Evolutionary conservation across 2,797 vertebrate genomes (phyloP).

Genomic region (Liasis olivaceus): DNA sequence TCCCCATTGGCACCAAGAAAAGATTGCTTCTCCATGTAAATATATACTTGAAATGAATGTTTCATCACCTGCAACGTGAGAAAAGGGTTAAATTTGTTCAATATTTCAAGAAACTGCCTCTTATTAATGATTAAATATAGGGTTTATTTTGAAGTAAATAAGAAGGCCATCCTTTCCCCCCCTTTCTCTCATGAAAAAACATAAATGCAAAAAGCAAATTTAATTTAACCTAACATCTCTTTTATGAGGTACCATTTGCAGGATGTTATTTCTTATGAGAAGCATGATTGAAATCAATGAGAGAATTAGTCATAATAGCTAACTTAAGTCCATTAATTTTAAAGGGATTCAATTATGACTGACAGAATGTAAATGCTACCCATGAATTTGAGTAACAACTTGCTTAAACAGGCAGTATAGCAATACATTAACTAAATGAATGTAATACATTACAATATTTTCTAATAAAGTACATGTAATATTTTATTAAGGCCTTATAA

Average conservation of each 20-base stretch:
- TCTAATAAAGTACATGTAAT: not conserved
- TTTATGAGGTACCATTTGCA: not conserved
- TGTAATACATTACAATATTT: not conserved
- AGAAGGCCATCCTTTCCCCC: not conserved
- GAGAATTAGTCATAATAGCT: not conserved
- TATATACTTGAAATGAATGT: not conserved
- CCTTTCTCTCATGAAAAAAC: not conserved
- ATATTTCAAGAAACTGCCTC: not conserved
- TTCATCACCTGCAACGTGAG: not conserved
- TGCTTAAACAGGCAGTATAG: not conserved
- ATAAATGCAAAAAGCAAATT: not conserved
- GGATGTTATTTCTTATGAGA: not conserved
- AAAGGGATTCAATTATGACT: not conserved
- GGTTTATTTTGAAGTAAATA: not conserved
- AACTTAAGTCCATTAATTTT: not conserved
- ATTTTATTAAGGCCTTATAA: not conserved
- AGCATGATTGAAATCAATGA: not conserved
- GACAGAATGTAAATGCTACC: no score
- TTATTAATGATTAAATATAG: not conserved
- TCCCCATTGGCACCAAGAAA: not conserved
- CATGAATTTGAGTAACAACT: no score
- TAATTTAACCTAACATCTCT: not conserved
- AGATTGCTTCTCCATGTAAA: not conserved
- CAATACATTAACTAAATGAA: not conserved
- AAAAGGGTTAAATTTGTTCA: not conserved